Evolutionary conservation across 2,888 invertebrate genomes (phyloP).

Genomic region (Drepana falcataria): DNA sequence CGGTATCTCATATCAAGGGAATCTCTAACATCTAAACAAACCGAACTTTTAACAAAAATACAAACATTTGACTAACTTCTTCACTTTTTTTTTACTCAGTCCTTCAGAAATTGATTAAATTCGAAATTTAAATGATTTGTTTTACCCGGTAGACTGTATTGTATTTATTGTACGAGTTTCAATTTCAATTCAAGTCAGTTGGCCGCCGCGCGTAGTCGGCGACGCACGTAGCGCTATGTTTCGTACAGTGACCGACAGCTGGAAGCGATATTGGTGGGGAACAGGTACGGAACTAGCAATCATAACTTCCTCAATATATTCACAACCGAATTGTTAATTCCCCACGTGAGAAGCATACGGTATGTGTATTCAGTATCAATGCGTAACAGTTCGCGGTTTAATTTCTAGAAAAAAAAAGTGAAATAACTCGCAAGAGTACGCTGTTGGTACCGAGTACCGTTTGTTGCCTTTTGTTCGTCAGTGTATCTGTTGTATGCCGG

Average conservation of each 20-base stretch:
- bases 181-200: constrained; percentile 60
- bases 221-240: constrained; percentile 66
- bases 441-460: background rate
- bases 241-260: constrained; percentile 65
- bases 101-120: constrained; percentile 10
- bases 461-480: background rate
- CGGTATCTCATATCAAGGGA: constrained; percentile 2
- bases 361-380: constrained; percentile 1
- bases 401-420: constrained; percentile 3
- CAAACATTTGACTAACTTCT: background rate
- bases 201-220: constrained; percentile 57
- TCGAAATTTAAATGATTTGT: constrained; percentile 34
- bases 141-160: constrained; percentile 21
- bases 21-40: background rate
- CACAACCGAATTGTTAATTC: constrained; percentile 31
- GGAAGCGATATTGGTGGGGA: constrained; percentile 76
- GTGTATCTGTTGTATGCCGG: background rate
- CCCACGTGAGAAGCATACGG: constrained; percentile 21
- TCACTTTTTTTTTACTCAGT: background rate
- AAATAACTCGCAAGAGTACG: background rate
- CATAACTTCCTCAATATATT: constrained; percentile 55
- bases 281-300: constrained; percentile 71
- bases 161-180: too few relatives aligned
- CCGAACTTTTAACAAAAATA: background rate
- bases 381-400: background rate